phyloP scores from a whole-genome alignment of 2,888 invertebrate genomes.

The Beris chalybata region DNA sequence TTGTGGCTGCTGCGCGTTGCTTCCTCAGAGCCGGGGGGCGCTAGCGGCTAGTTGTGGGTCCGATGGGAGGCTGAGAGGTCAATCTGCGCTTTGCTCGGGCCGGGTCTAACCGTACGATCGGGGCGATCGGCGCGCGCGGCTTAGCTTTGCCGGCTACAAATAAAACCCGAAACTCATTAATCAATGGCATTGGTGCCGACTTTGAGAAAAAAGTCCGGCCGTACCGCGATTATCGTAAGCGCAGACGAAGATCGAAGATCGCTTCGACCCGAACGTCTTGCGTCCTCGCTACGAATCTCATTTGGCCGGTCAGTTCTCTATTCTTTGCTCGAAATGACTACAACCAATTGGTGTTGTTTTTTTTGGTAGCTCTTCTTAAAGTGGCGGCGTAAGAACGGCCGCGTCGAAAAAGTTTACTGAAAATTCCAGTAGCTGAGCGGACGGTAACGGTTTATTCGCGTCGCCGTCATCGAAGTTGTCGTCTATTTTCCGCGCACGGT shows the following conservation, averaged over 20 bases:
- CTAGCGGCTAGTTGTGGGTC: too few species aligned
- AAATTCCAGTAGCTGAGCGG: conserved; percentile 29
- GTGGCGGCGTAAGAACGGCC: background rate
- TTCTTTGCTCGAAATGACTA: conserved; percentile 6
- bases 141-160: conserved; percentile 13
- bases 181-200: conserved; percentile 21
- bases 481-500: background rate
- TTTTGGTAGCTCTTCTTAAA: conserved; percentile 10
- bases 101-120: too few species aligned
- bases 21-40: too few species aligned
- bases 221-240: conserved; percentile 5
- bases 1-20: too few species aligned
- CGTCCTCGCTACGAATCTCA: conserved; percentile 17
- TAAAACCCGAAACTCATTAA: conserved; percentile 26
- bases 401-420: conserved; percentile 13
- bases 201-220: conserved; percentile 18
- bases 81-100: too few species aligned
- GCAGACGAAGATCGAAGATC: conserved; percentile 7
- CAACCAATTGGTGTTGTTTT: background rate
- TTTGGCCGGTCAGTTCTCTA: conserved; percentile 15
- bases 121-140: too few species aligned
- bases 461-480: conserved; percentile 14
- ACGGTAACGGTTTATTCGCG: conserved; percentile 16
- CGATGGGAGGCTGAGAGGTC: too few species aligned
- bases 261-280: background rate